phyloP scores from a whole-genome alignment of 2,888 invertebrate species.

The Cremastobaeus sp. region DNA sequence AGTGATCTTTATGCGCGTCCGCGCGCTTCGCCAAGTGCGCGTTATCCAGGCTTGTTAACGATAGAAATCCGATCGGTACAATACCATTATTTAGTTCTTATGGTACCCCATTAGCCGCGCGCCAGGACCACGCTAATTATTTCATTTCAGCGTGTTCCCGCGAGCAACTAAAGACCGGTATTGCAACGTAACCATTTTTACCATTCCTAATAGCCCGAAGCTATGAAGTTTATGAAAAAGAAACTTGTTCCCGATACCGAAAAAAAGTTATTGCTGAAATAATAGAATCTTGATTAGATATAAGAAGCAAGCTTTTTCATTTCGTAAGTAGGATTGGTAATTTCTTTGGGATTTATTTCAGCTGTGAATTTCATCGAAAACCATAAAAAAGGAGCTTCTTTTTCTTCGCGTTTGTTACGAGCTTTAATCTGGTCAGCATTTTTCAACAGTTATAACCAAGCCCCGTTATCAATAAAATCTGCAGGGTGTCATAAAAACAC shows the following conservation, averaged over 20 bases:
- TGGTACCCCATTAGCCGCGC: conserved; percentile 67
- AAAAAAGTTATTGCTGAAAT: conserved; percentile 7
- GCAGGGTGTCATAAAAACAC: not conserved
- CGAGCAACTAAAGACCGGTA: conserved; percentile 43
- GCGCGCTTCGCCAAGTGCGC: conserved; percentile 38
- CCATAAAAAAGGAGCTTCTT: too few species aligned
- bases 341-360: too few species aligned
- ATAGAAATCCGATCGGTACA: conserved; percentile 76
- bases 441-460: too few species aligned
- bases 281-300: conserved; percentile 1
- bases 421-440: too few species aligned
- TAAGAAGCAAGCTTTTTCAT: conserved; percentile 9
- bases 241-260: conserved; percentile 6
- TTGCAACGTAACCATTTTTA: conserved; percentile 17
- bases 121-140: conserved; percentile 65
- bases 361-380: too few species aligned
- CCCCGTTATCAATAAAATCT: conserved; percentile 15
- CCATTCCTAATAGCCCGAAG: conserved; percentile 3
- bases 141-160: conserved; percentile 69
- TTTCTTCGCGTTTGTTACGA: too few species aligned
- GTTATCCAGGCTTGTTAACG: conserved; percentile 73
- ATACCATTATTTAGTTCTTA: conserved; percentile 75
- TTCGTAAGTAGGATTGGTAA: too few species aligned
- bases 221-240: conserved; percentile 29
- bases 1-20: conserved; percentile 69